These are phyloP conservation scores for Periophthalmus modestus DNA, from an alignment of 2,113 vertebrate genomes.

Conservation along the genomic window DNA sequence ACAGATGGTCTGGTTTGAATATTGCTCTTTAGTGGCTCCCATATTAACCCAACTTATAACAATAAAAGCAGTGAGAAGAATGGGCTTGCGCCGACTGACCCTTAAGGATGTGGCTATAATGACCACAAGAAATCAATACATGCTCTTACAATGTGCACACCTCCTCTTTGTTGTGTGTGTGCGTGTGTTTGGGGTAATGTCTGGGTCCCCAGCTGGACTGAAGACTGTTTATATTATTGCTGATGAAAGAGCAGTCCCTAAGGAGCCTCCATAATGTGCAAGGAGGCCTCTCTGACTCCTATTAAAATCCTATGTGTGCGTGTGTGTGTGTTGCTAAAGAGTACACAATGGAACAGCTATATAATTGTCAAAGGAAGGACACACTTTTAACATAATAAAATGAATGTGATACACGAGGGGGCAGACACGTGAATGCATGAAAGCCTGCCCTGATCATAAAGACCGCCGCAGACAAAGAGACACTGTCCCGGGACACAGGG, in stretches of 20 bases:
- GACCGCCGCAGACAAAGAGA: conserved; percentile 42
- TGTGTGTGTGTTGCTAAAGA: conserved; percentile 26
- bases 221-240: conserved; percentile 70
- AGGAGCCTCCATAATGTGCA: conserved; percentile 58
- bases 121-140: conserved; percentile 33
- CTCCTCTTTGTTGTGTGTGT: background rate
- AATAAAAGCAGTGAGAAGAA: conserved; percentile 4
- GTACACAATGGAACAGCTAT: conserved; percentile 38
- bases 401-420: conserved; percentile 49
- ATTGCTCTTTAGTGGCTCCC: conserved; percentile 29
- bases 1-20: conserved; percentile 52
- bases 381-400: conserved; percentile 58
- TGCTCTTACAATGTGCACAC: conserved; percentile 11
- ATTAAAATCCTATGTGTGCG: conserved; percentile 50
- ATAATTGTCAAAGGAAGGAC: conserved; percentile 60
- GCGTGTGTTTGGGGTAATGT: conserved; percentile 20
- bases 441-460: conserved; percentile 42
- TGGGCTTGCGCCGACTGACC: conserved; percentile 4
- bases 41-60: conserved; percentile 25
- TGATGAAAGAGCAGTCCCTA: conserved; percentile 59
- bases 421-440: conserved; percentile 18
- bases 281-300: conserved; percentile 62
- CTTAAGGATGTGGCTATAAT: conserved; percentile 19
- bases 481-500: conserved; percentile 40
- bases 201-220: conserved; percentile 57